Percentiles rank a stretch among this genome's conserved stretches.
phyloP scores from a whole-genome alignment of 30 jellyfish, hydroid and myxozoan species.

The Hydractinia symbiolongicarpus region DNA sequence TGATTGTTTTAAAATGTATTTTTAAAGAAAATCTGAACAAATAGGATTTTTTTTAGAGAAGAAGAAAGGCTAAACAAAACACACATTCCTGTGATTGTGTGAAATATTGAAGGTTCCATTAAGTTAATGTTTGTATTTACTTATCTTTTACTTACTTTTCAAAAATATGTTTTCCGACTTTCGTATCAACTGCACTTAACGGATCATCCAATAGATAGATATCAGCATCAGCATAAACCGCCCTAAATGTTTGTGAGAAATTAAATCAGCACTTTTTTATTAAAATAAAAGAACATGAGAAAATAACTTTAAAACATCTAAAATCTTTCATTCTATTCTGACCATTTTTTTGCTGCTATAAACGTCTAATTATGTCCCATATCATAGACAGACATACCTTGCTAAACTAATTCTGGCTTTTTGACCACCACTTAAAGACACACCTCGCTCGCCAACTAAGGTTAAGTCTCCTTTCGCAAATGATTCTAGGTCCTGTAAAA shows the following conservation, averaged over 20 bases:
- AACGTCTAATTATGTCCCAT: no score
- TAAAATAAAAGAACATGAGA: neutral
- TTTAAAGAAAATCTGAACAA: neutral
- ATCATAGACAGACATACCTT: slow-evolving; percentile 33
- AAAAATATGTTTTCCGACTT: slow-evolving; percentile 72
- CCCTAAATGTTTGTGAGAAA: slow-evolving; percentile 48
- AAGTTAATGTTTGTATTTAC: neutral
- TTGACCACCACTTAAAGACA: neutral
- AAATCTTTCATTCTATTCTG: neutral
- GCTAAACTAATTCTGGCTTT: slow-evolving; percentile 1
- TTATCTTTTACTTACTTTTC: slow-evolving; percentile 25
- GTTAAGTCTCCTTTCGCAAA: slow-evolving; percentile 8
- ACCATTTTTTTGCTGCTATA: no score
- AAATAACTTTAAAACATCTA: neutral
- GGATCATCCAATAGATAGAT: slow-evolving; percentile 71
- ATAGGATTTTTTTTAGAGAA: neutral
- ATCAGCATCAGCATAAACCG: slow-evolving; percentile 66
- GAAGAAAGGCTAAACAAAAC: neutral
- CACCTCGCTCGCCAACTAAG: neutral
- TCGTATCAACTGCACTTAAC: slow-evolving; percentile 74
- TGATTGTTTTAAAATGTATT: neutral
- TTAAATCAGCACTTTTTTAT: no score
- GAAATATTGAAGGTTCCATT: neutral
- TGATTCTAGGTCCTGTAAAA: slow-evolving; percentile 28
- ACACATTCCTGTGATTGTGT: neutral